Conservation (phyloP, 2,888 invertebrate genomes). For the Cephus runcator region DNA sequence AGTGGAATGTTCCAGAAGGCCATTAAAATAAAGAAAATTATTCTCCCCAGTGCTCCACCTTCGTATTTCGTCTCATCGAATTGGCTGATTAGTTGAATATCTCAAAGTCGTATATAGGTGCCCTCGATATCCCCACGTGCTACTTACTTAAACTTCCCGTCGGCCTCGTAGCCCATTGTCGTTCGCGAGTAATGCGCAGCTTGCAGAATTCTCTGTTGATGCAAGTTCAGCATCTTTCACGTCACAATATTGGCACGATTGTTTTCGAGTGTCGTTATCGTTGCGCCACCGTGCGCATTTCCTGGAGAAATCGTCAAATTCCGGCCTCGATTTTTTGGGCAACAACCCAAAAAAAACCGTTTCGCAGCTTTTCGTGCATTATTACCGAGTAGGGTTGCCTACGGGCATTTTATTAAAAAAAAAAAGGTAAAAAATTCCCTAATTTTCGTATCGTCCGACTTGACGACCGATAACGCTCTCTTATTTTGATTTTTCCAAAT, state of each 20-base stretch:
- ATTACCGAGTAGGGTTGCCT: neutral
- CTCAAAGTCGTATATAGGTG: neutral
- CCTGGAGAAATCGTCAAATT: neutral
- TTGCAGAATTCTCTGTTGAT: conserved; percentile 35
- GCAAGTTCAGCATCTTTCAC: conserved; percentile 41
- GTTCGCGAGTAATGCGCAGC: conserved; percentile 10
- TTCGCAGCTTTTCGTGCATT: neutral
- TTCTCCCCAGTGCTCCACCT: neutral
- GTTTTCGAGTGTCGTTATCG: neutral
- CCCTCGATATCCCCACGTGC: neutral
- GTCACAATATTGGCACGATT: conserved; percentile 27
- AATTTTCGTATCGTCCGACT: no score
- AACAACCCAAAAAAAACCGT: neutral
- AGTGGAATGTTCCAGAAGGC: neutral
- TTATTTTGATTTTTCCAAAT: no score
- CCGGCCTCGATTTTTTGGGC: neutral
- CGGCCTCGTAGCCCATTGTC: neutral
- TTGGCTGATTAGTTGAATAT: neutral
- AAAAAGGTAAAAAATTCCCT: neutral
- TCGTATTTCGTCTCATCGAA: neutral
- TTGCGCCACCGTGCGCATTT: neutral
- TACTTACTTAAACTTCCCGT: neutral
- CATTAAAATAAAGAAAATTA: neutral
- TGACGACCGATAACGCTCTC: no score
- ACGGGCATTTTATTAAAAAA: neutral